phyloP scores from a whole-genome alignment of 2,888 invertebrate species.

The Drosophila anomalipes region DNA sequence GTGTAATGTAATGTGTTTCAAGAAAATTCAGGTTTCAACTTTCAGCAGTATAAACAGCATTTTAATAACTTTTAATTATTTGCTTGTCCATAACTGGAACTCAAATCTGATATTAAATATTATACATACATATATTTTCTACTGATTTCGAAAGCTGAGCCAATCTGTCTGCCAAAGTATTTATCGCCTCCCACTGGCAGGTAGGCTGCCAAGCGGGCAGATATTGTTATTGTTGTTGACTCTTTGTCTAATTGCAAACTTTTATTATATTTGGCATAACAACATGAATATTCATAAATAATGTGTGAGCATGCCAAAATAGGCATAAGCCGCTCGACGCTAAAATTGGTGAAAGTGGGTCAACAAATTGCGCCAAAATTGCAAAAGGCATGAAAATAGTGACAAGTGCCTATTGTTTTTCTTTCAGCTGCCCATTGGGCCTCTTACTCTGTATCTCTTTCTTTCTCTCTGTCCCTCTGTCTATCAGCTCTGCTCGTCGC shows the following conservation, averaged over 20 bases:
- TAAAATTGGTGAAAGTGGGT: constrained; percentile 71
- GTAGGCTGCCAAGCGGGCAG: neutral
- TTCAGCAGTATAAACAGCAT: neutral
- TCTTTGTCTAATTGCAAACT: constrained; percentile 63
- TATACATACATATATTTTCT: constrained; percentile 2
- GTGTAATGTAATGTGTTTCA: neutral
- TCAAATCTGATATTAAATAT: constrained; percentile 41
- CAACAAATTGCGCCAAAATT: constrained; percentile 58
- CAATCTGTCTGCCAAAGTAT: constrained; percentile 39
- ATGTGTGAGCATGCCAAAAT: constrained; percentile 57
- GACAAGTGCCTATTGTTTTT: constrained; percentile 46
- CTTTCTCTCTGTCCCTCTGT: neutral
- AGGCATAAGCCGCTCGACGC: constrained; percentile 67
- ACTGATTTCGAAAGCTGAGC: constrained; percentile 52
- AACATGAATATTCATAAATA: constrained; percentile 60
- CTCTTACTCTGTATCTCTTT: neutral
- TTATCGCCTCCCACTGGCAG: constrained; percentile 53
- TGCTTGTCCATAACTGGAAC: constrained; percentile 39
- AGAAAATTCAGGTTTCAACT: neutral
- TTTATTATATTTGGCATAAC: constrained; percentile 55
- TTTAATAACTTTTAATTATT: constrained; percentile 12
- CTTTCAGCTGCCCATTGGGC: constrained; percentile 13
- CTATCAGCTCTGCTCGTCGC: neutral
- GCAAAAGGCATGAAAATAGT: constrained; percentile 20
- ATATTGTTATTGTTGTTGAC: constrained; percentile 22